Conservation (phyloP, 92 coral and sea anemone genomes). For the Pocillopora meandrina region DNA sequence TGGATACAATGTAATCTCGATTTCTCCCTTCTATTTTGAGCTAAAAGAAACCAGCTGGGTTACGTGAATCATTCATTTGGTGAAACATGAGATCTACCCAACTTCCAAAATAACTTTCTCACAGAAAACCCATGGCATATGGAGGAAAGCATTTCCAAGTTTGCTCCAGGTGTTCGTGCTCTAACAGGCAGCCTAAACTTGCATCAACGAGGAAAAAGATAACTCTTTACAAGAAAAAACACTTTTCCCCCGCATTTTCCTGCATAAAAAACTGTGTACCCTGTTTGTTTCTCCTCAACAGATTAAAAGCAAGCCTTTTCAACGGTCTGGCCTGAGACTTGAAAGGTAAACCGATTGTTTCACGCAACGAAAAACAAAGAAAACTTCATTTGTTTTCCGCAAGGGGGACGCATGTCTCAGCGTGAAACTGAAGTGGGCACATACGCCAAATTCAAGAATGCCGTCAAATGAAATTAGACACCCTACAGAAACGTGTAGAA, state of each 20-base stretch:
- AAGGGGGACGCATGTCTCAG: neutral
- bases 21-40: neutral
- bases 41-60: neutral
- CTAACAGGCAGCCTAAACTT: too few relatives aligned
- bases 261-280: too few relatives aligned
- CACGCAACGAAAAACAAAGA: neutral
- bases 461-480: neutral
- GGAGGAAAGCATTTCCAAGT: neutral
- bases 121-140: neutral
- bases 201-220: too few relatives aligned
- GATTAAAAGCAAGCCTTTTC: neutral
- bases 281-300: neutral
- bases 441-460: neutral
- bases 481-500: neutral
- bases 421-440: neutral
- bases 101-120: neutral
- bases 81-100: neutral
- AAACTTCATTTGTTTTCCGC: neutral
- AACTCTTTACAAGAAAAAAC: too few relatives aligned
- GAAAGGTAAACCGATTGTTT: neutral
- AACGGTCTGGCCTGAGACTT: neutral
- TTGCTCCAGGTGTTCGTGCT: too few relatives aligned
- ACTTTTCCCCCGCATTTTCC: too few relatives aligned
- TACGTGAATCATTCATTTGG: neutral
- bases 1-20: neutral